Evolutionary conservation across 2,797 vertebrate species (phyloP).

Genomic region (Petrocephalus sullivani): DNA sequence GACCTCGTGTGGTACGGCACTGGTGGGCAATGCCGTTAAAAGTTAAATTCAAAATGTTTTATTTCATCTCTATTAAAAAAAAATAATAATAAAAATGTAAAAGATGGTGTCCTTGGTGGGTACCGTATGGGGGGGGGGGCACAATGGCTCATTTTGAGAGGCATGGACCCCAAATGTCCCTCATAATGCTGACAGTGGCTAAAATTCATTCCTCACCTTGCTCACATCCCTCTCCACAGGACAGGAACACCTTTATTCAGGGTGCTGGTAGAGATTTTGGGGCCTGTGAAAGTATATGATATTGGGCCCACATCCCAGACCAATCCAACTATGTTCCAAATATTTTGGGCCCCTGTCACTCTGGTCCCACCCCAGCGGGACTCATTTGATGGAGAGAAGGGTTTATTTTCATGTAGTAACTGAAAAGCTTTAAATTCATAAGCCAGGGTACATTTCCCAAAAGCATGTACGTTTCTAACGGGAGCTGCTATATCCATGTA

Average conservation of each 20-base stretch:
- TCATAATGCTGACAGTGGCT: not conserved
- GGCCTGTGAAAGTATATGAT: not conserved
- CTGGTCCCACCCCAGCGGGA: not conserved
- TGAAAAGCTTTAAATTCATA: not conserved
- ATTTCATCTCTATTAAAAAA: not conserved
- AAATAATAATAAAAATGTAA: not conserved
- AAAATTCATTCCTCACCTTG: not conserved
- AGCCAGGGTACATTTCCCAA: not conserved
- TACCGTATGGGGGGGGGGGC: not conserved
- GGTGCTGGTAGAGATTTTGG: not conserved
- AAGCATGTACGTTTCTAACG: not conserved
- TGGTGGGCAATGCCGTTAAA: not conserved
- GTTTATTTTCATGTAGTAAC: not conserved
- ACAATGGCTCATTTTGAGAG: not conserved
- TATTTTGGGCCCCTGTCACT: not conserved
- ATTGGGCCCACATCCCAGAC: not conserved
- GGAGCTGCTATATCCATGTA: not conserved
- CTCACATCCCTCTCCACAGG: not conserved
- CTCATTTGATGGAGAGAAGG: not conserved
- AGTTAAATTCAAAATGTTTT: not conserved
- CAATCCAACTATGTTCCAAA: not conserved
- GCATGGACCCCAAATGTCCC: not conserved
- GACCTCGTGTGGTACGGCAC: not conserved
- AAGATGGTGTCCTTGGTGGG: not conserved
- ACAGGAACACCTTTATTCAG: not conserved